phyloP scores from a whole-genome alignment of 2,113 vertebrate species.

The Rhinogobius similis region DNA sequence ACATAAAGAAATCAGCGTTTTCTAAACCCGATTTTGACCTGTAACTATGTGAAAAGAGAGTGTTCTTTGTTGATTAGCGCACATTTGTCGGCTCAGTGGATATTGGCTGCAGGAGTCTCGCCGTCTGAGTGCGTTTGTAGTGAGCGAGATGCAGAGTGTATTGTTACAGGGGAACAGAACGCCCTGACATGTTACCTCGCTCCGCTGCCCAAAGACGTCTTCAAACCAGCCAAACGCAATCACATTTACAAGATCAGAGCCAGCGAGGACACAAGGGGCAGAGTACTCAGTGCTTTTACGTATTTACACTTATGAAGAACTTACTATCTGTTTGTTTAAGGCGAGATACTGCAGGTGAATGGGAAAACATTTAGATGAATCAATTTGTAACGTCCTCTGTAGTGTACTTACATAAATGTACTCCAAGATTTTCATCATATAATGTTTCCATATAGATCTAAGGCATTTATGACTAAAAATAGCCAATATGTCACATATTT shows the following conservation, averaged over 20 bases:
- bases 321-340: background rate
- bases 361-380: too few relatives aligned
- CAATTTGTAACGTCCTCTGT: too few relatives aligned
- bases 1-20: background rate
- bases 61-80: background rate
- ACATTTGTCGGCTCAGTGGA: background rate
- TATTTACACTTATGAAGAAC: background rate
- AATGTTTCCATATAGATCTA: too few relatives aligned
- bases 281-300: conserved; percentile 38
- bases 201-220: background rate
- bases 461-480: too few relatives aligned
- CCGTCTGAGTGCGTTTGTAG: background rate
- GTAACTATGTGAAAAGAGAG: background rate
- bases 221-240: background rate
- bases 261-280: background rate
- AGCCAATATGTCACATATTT: too few relatives aligned
- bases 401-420: too few relatives aligned
- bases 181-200: background rate
- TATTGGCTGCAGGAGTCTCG: background rate
- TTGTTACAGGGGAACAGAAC: background rate
- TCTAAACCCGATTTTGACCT: background rate
- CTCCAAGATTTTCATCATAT: too few relatives aligned
- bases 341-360: too few relatives aligned
- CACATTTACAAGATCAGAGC: background rate
- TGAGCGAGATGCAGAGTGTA: background rate